phyloP scores from a whole-genome alignment of 2,797 vertebrate species.

The Mus caroli region DNA sequence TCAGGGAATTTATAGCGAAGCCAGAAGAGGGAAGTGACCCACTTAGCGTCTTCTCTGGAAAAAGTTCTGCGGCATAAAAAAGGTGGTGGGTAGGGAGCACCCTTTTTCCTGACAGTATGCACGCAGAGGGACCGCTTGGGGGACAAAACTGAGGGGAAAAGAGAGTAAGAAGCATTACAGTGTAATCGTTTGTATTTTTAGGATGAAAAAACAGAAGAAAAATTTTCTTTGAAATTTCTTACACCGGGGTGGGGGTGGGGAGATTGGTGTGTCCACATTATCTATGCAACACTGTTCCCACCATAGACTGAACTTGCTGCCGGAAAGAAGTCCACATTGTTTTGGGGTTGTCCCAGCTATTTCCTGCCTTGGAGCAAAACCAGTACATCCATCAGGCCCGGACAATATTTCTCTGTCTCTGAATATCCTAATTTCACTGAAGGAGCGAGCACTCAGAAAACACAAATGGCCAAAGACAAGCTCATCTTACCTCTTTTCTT shows the following conservation, averaged over 20 bases:
- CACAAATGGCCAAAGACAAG: constrained; percentile 34
- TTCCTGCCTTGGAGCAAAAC: constrained; percentile 77
- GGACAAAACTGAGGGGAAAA: background rate
- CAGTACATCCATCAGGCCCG: constrained; percentile 42
- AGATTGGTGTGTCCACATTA: background rate
- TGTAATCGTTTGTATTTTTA: constrained; percentile 33
- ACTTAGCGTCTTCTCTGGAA: constrained; percentile 55
- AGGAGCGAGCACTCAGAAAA: constrained; percentile 59
- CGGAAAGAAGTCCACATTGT: constrained; percentile 59
- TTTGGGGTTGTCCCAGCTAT: constrained; percentile 41
- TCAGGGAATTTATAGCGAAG: constrained; percentile 61
- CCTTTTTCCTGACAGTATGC: constrained; percentile 5
- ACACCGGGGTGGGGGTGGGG: background rate
- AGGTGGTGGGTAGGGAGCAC: background rate
- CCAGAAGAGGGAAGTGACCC: constrained; percentile 58
- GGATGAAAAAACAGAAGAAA: too few species aligned
- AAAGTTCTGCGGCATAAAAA: constrained; percentile 46
- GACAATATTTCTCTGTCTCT: constrained; percentile 10
- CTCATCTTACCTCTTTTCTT: constrained; percentile 11
- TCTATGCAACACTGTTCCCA: background rate
- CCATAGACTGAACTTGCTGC: constrained; percentile 39
- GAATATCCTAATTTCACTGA: constrained; percentile 57
- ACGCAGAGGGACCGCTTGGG: background rate
- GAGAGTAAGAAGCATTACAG: constrained; percentile 35
- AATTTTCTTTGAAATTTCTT: background rate